phyloP scores from a whole-genome alignment of 2,113 vertebrate genomes.

The Leptobrachium ailaonicum region DNA sequence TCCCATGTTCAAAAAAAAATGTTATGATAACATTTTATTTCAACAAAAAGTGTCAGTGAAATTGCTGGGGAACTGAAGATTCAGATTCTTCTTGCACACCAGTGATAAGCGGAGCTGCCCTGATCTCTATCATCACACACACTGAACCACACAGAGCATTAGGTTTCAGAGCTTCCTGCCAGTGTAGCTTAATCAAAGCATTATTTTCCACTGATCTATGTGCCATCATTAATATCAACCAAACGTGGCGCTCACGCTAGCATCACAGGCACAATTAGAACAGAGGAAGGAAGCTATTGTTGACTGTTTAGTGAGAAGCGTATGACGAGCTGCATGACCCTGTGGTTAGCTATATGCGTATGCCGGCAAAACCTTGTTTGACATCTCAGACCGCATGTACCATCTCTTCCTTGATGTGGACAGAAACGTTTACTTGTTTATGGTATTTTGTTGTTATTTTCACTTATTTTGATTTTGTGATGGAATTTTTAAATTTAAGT shows the following conservation, averaged over 20 bases:
- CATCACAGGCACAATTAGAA: not conserved
- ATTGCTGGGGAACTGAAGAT: no score
- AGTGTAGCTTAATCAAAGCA: not conserved
- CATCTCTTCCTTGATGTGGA: not conserved
- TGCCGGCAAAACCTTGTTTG: not conserved
- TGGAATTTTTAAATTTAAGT: no score
- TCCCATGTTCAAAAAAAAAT: no score
- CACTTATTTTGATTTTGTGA: not conserved
- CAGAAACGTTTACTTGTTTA: not conserved
- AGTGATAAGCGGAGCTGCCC: no score
- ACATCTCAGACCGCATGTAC: no score
- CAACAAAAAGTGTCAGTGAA: no score
- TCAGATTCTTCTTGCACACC: no score
- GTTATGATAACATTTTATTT: no score
- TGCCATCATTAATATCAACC: not conserved
- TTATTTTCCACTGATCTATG: not conserved
- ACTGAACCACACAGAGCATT: not conserved
- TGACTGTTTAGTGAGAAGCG: not conserved
- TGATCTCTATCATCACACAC: not conserved
- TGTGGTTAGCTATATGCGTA: constrained; percentile 21
- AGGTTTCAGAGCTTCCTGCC: not conserved
- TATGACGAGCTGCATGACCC: not conserved
- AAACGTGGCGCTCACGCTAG: not conserved
- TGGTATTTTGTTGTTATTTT: not conserved
- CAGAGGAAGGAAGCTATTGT: constrained; percentile 12